Evolutionary conservation across 2,797 vertebrate species (phyloP).

Genomic region (Novumbra hubbsi): DNA sequence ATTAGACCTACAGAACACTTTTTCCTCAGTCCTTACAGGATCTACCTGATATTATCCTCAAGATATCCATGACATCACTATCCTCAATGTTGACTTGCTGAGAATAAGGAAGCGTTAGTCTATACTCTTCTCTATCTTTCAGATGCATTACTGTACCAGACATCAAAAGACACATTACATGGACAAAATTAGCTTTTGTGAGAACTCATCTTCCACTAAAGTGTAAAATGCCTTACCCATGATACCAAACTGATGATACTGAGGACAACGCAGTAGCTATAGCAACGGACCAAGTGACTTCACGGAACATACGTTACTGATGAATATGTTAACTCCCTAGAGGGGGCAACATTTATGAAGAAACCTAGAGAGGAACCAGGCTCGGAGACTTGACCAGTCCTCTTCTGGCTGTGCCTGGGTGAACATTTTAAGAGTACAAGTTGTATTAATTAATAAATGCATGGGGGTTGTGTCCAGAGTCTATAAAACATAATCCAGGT

Average conservation of each 20-base stretch:
- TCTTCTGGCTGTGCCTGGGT: too few species aligned
- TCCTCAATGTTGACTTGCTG: neutral
- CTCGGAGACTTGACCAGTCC: too few species aligned
- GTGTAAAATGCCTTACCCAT: neutral
- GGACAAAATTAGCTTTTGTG: neutral
- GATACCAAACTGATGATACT: neutral
- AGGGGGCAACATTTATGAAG: too few species aligned
- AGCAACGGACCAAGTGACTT: neutral
- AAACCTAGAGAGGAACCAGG: too few species aligned
- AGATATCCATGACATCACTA: neutral
- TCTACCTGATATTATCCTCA: neutral
- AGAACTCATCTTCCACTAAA: neutral
- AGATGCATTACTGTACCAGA: neutral
- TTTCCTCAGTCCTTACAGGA: neutral
- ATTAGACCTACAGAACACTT: neutral
- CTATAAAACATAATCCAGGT: too few species aligned
- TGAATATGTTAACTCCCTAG: too few species aligned
- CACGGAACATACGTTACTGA: neutral
- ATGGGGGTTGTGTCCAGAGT: too few species aligned
- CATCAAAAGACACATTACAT: neutral
- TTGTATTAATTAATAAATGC: too few species aligned
- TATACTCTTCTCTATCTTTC: neutral
- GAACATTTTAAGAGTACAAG: too few species aligned
- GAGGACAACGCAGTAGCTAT: neutral
- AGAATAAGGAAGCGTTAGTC: neutral